Percentiles rank a stretch among this genome's conserved stretches.
Conservation (phyloP, 2,888 invertebrate species). For the Ennomos fuscantarius region DNA sequence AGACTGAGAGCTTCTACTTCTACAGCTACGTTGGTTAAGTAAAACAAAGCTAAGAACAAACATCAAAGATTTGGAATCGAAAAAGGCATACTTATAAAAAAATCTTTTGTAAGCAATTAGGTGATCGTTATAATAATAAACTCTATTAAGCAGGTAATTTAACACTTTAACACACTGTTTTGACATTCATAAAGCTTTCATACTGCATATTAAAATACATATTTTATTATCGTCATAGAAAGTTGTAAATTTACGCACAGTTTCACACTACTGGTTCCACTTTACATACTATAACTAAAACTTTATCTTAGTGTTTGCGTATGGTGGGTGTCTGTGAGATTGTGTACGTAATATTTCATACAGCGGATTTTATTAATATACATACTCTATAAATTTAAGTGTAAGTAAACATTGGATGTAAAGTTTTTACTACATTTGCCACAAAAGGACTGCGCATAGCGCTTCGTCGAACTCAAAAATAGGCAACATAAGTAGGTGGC, state of each 20-base stretch:
- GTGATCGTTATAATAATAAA: too few relatives aligned
- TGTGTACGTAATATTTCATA: slow-evolving; percentile 14
- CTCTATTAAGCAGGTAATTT: too few relatives aligned
- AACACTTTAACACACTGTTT: slow-evolving; percentile 1
- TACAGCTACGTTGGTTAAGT: too few relatives aligned
- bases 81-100: too few relatives aligned
- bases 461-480: slow-evolving; percentile 25
- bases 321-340: slow-evolving; percentile 17
- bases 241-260: slow-evolving; percentile 12
- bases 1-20: too few relatives aligned
- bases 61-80: too few relatives aligned
- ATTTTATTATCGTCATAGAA: slow-evolving; percentile 5
- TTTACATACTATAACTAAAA: slow-evolving; percentile 19
- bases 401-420: slow-evolving; percentile 5
- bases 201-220: neutral
- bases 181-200: slow-evolving; percentile 7
- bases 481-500: slow-evolving; percentile 36
- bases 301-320: slow-evolving; percentile 15
- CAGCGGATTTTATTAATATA: neutral
- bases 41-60: too few relatives aligned
- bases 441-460: slow-evolving; percentile 12
- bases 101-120: too few relatives aligned
- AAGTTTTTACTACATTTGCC: slow-evolving; percentile 16
- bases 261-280: slow-evolving; percentile 7
- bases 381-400: too few relatives aligned